Evolutionary conservation across 2,113 vertebrate species (phyloP).

Genomic region (Percina caprodes): DNA sequence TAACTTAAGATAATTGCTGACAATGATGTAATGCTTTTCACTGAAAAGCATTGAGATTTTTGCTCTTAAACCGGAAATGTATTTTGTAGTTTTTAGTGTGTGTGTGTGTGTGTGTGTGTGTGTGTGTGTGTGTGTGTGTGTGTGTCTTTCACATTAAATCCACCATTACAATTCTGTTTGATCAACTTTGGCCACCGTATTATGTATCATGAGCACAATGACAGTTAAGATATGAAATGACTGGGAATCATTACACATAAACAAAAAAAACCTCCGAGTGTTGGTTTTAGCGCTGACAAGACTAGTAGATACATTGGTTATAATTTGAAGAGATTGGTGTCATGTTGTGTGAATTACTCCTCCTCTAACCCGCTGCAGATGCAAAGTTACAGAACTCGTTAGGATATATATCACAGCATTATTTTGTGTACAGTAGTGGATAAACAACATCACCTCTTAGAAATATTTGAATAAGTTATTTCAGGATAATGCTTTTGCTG

Average conservation of each 20-base stretch:
- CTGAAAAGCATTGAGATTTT: background rate
- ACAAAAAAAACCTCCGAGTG: background rate
- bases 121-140: constrained; percentile 7
- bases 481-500: constrained; percentile 29
- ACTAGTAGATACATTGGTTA: background rate
- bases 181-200: background rate
- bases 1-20: background rate
- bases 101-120: background rate
- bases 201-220: background rate
- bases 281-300: background rate
- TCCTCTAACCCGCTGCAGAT: constrained; percentile 29
- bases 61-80: background rate
- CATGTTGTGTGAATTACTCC: constrained; percentile 13
- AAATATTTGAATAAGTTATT: constrained; percentile 35
- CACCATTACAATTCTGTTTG: constrained; percentile 19
- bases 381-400: constrained; percentile 13
- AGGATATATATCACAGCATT: constrained; percentile 17
- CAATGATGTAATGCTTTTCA: background rate
- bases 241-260: background rate
- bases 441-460: constrained; percentile 21
- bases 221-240: background rate
- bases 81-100: background rate
- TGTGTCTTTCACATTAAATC: constrained; percentile 19
- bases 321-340: constrained; percentile 1
- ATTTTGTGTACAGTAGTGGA: constrained; percentile 19